Base-by-base conservation (phyloP, 1,140 invertebrate species). In the Drosophila setifemur region DNA sequence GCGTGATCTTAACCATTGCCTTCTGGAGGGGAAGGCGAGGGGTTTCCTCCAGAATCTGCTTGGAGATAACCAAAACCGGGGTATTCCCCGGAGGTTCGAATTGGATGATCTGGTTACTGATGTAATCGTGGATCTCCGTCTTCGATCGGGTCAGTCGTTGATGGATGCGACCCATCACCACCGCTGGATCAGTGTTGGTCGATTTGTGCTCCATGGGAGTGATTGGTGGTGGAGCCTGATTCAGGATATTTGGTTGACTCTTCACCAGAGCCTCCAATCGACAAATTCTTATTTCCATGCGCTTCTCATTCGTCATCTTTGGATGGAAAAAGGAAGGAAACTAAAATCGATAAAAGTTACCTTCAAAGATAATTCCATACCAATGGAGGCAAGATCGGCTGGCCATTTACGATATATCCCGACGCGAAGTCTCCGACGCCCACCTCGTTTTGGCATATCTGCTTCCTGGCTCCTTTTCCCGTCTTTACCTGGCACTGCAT, bases 111-210 rank as follows among this genome's bases (percentile, higher is more conserved):
- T 37, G 25, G 11, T 78, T 71, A n/a, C 18, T 18, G 6, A 19
- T 52, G 28, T 78, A 57, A 26, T 83, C 79, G 18, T 58, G 71
- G 58, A 85, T 71, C n/a, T 63, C 12, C 0, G 73, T 78, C 25
- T 83, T 19, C 0, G 73, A 78, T 3, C 18, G 23, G 8, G 66
- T 40, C 4, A 85, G 35, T 9, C 43, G 16, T 14, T 85, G 79
- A 4, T 14, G 57, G 2, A 54, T 19, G 26, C 73, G 54, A 3
- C 68, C 77, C 4, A 49, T 3, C 0, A 81, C 44, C 5, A 2
- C 7, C 0, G 9, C 1, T 0, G 25, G 11, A 25, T 43, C 25
- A 2, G 54, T 74, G 18, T 60, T 83, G 3, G 77, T 76, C 1
- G 1, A 16, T 8, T 37, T 37, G 33, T 18, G 3, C 33, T 37